phyloP scores from a whole-genome alignment of 2,797 vertebrate genomes.

The Falco rusticolus region DNA sequence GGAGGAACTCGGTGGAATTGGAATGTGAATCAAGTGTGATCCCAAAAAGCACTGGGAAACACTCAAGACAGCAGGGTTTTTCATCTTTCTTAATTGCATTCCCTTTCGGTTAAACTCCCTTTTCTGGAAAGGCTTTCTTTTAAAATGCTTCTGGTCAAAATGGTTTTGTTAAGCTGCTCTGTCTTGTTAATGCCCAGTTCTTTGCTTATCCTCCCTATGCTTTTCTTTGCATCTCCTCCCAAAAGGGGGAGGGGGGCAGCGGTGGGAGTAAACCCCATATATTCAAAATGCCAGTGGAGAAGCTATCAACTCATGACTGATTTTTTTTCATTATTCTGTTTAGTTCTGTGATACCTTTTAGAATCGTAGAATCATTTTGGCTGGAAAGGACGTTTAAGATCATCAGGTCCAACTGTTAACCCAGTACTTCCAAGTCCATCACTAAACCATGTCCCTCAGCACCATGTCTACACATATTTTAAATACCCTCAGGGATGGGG shows the following conservation, averaged over 20 bases:
- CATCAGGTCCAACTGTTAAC: not conserved
- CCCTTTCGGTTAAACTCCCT: not conserved
- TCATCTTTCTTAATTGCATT: conserved; percentile 16
- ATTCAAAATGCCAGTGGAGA: not conserved
- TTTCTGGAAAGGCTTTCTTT: not conserved
- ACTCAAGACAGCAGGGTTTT: not conserved
- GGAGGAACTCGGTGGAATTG: not conserved
- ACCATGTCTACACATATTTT: not conserved
- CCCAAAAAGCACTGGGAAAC: not conserved
- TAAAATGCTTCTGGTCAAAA: not conserved
- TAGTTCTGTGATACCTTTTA: not conserved
- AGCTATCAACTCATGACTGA: not conserved
- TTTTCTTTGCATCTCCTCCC: not conserved
- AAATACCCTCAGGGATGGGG: not conserved
- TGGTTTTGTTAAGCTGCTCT: not conserved
- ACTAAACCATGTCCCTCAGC: not conserved
- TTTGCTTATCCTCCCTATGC: not conserved
- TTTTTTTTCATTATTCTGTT: not conserved
- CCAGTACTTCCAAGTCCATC: not conserved
- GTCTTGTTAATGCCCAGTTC: not conserved
- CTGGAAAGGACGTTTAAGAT: not conserved
- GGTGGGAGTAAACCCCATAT: not conserved
- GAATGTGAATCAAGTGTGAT: not conserved
- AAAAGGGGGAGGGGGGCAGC: fast-evolving
- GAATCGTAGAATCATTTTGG: not conserved